Base-by-base conservation (phyloP, 2,888 invertebrate genomes). In the Brachypterus glaber region DNA sequence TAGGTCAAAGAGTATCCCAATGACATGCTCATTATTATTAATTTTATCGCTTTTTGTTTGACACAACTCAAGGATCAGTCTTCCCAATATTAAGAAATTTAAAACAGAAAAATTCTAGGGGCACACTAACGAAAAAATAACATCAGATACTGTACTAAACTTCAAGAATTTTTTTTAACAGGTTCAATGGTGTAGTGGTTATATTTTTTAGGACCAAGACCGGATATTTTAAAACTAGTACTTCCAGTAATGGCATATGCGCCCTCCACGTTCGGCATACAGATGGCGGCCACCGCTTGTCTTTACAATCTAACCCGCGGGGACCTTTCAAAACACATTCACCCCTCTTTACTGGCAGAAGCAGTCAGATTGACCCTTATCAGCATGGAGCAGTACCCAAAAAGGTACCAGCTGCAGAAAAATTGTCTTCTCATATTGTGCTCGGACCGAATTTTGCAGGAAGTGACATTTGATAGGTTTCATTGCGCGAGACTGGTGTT, bases 231-330 rank as follows among this genome's bases (percentile, higher is more conserved):
- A 36, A 69, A 76, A 57, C 69, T 79, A 36, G 68, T 72, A 4
- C 53, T 72, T 37, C 66, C 68, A 4, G 69, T 69, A 21, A 64
- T 63, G 64, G 58, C 53, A 11, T 52, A 55, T 9, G 72, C 76
- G 58, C 66, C 69, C 3, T 63, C 65, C 30, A 68, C 69, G 47
- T 73, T 79, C 46, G 74, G 76, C 11, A 77, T 82, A 13, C 82
- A 82, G 62, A 77, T 82, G 73, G 80, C 82, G 9, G 80, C 78
- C 9, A 82, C 82, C 2, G 82, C 82, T 12, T 82, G 82, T 56
- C 67, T 83, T 13, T 82, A 82, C 57, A 82, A 82, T 62, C 68
- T 83, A 35, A 78, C 80, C 0, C 74, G 77, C 51, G 76, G 75
- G 13, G 77, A 77, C 48, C 58, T 78, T 5, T 75, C 77, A 1